A percentile compares a stretch with the other conserved stretches of the same genome.
phyloP scores from a whole-genome alignment of 2,113 vertebrate genomes.

The Ranitomeya variabilis region DNA sequence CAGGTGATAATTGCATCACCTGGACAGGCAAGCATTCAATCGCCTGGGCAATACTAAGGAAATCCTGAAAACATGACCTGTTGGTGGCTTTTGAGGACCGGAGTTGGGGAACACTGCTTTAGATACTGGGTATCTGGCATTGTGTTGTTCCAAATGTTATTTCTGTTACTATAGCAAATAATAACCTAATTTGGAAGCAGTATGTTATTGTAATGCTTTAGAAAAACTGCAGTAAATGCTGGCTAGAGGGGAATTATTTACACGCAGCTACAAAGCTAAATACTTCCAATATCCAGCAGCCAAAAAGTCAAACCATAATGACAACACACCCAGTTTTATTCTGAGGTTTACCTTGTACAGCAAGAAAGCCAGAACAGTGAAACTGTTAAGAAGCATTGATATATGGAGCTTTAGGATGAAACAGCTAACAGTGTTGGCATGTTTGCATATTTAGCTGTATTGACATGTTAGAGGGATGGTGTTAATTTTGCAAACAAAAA shows the following conservation, averaged over 20 bases:
- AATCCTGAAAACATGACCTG: too few relatives aligned
- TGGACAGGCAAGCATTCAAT: too few relatives aligned
- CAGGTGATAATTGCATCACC: too few relatives aligned
- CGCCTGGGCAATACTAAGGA: too few relatives aligned
- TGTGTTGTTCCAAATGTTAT: not conserved
- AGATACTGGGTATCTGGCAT: not conserved
- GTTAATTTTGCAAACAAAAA: not conserved
- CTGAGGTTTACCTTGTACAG: not conserved
- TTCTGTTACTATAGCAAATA: not conserved
- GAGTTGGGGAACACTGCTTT: not conserved
- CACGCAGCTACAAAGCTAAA: not conserved
- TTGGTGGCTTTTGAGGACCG: too few relatives aligned
- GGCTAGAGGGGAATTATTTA: not conserved
- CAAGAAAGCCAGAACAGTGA: not conserved
- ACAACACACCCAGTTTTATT: not conserved
- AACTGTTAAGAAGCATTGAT: not conserved
- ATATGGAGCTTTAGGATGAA: not conserved
- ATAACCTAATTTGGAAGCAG: not conserved
- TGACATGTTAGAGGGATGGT: not conserved
- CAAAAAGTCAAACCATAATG: not conserved
- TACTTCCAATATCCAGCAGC: not conserved
- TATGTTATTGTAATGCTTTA: not conserved
- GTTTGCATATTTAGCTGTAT: not conserved
- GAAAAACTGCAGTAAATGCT: not conserved
- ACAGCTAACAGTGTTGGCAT: not conserved